These are phyloP conservation scores for Plebejus anna DNA, from an alignment of 2,888 invertebrate species.

Conservation along the genomic window DNA sequence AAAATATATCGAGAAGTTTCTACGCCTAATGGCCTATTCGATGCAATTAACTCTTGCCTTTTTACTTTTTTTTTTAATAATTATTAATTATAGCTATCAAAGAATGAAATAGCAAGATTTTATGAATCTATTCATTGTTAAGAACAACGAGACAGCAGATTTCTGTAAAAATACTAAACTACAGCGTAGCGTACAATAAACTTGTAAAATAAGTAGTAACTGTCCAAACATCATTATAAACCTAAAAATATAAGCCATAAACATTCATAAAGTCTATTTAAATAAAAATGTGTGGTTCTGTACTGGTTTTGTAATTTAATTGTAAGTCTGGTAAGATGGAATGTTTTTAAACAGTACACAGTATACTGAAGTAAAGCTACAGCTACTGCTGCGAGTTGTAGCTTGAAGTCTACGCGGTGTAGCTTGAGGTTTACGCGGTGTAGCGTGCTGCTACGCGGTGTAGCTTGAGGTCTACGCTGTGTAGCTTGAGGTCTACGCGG, in stretches of 20 bases:
- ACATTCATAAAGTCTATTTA: not conserved
- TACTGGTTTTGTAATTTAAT: not conserved
- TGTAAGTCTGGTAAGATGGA: not conserved
- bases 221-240: constrained; percentile 4
- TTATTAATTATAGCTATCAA: not conserved
- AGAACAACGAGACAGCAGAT: not conserved
- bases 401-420: not conserved
- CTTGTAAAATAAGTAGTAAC: not conserved
- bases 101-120: not conserved
- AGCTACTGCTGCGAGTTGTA: not conserved
- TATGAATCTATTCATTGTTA: not conserved
- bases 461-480: not conserved
- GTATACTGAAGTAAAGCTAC: too few relatives aligned
- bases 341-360: not conserved
- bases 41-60: too few relatives aligned
- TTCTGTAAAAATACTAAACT: not conserved
- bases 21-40: too few relatives aligned
- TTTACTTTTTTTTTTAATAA: too few relatives aligned
- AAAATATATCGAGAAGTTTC: too few relatives aligned
- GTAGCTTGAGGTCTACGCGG: not conserved
- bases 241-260: not conserved
- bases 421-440: not conserved
- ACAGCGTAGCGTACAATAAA: constrained; percentile 3
- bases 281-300: constrained; percentile 5
- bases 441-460: not conserved